Evolutionary conservation across 1,140 invertebrate genomes (phyloP).

Genomic region (Nixonia krombeini): DNA sequence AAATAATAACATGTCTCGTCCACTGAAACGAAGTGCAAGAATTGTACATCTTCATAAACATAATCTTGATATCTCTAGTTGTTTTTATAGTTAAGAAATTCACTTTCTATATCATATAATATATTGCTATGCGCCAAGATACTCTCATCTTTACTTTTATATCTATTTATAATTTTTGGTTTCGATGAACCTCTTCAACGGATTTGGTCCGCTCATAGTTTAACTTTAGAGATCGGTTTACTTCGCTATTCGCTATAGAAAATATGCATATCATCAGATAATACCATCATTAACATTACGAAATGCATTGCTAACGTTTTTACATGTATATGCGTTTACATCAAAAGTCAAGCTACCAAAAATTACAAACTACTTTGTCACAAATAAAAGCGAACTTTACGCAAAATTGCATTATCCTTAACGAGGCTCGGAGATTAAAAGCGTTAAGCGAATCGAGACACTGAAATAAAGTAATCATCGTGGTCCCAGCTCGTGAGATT

Average conservation of each 20-base stretch:
- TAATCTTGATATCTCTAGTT: constrained; percentile 20
- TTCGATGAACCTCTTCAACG: constrained; percentile 10
- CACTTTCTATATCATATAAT: constrained; percentile 15
- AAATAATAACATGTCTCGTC: constrained; percentile 22
- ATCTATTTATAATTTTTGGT: constrained; percentile 8
- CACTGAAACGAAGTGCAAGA: constrained; percentile 14
- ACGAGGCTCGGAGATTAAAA: not conserved
- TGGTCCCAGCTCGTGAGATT: too few species aligned
- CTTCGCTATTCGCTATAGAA: constrained; percentile 29
- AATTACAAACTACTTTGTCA: too few species aligned
- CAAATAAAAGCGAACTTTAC: not conserved
- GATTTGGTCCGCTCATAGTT: constrained; percentile 15
- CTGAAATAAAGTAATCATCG: not conserved
- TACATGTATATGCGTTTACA: too few species aligned
- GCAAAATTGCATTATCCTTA: not conserved
- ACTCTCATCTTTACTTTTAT: constrained; percentile 11
- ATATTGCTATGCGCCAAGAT: constrained; percentile 17
- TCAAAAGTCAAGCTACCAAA: too few species aligned
- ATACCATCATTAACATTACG: not conserved
- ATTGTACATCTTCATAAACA: constrained; percentile 37
- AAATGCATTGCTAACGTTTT: not conserved
- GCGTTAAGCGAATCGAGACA: not conserved
- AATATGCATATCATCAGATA: constrained; percentile 13
- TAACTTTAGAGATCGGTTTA: not conserved
- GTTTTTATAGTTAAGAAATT: constrained; percentile 13